These are phyloP conservation scores for Hemicentrotus pulcherrimus DNA, from an alignment of 35 echinoderm and acorn worm species.

Conservation along the genomic window DNA sequence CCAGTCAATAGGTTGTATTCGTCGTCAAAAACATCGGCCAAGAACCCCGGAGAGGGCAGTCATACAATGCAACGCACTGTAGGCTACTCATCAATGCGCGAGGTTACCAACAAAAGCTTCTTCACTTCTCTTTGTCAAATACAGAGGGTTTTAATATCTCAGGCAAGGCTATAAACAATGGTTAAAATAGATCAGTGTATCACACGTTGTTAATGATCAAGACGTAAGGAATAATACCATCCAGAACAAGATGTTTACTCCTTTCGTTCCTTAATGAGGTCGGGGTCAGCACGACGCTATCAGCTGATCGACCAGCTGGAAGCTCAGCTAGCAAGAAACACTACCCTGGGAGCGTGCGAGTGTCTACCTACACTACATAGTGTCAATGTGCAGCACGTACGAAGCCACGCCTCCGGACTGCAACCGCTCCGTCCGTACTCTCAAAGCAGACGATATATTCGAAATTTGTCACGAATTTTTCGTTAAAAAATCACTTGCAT, in stretches of 20 bases:
- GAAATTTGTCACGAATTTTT: not conserved
- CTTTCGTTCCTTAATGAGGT: not conserved
- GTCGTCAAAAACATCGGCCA: not conserved
- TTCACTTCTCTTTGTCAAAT: not conserved
- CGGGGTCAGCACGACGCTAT: not conserved
- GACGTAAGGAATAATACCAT: not conserved
- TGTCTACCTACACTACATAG: not conserved
- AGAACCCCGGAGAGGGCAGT: not conserved
- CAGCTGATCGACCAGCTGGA: slow-evolving; percentile 32
- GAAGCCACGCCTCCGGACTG: not conserved
- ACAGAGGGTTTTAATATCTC: not conserved
- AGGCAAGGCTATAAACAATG: not conserved
- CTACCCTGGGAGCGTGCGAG: not conserved
- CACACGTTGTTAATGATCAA: not conserved
- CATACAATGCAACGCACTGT: not conserved
- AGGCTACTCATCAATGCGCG: not conserved
- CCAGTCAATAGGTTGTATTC: not conserved
- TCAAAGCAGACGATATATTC: not conserved
- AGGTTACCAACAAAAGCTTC: not conserved
- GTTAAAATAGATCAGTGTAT: not conserved
- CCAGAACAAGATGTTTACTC: not conserved
- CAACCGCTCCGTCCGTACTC: not conserved
- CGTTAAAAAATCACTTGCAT: not conserved
- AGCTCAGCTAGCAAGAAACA: not conserved
- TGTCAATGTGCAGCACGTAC: not conserved